Percentiles rank a stretch among this genome's conserved stretches.
These are phyloP conservation scores for Eupithecia subumbrata DNA, from an alignment of 2,888 invertebrate genomes.

Conservation along the genomic window DNA sequence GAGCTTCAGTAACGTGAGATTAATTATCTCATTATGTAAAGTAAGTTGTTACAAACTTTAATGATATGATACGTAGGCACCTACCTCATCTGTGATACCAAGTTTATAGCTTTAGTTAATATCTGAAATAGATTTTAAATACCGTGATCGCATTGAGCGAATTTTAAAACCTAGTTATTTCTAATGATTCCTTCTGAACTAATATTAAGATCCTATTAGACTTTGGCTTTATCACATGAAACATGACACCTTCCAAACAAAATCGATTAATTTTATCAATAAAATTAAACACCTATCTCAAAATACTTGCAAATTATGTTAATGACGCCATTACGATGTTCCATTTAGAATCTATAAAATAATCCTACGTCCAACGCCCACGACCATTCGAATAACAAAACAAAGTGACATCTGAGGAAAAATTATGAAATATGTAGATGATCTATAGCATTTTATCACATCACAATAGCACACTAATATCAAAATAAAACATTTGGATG, in stretches of 20 bases:
- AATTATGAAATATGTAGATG: slow-evolving; percentile 10
- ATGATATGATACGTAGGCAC: not conserved
- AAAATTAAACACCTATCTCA: slow-evolving; percentile 1
- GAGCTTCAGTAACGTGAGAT: not conserved
- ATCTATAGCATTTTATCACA: not conserved
- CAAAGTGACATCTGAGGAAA: slow-evolving; percentile 6
- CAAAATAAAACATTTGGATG: not conserved
- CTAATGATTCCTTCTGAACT: too few species aligned
- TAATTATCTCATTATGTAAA: not conserved
- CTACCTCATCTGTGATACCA: not conserved
- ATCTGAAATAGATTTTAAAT: not conserved
- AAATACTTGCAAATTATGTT: slow-evolving; percentile 24
- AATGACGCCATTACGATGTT: slow-evolving; percentile 28
- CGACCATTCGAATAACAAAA: slow-evolving; percentile 19
- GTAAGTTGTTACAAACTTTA: slow-evolving; percentile 1
- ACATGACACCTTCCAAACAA: not conserved
- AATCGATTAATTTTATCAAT: not conserved
- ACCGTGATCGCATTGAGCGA: not conserved
- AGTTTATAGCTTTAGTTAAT: not conserved
- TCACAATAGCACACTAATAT: not conserved
- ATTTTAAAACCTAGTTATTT: not conserved
- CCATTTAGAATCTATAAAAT: slow-evolving; percentile 26
- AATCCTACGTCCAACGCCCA: slow-evolving; percentile 32
- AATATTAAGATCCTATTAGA: too few species aligned
- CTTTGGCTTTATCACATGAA: not conserved